phyloP scores from a whole-genome alignment of 1,140 invertebrate species.

The Anadara kagoshimensis region DNA sequence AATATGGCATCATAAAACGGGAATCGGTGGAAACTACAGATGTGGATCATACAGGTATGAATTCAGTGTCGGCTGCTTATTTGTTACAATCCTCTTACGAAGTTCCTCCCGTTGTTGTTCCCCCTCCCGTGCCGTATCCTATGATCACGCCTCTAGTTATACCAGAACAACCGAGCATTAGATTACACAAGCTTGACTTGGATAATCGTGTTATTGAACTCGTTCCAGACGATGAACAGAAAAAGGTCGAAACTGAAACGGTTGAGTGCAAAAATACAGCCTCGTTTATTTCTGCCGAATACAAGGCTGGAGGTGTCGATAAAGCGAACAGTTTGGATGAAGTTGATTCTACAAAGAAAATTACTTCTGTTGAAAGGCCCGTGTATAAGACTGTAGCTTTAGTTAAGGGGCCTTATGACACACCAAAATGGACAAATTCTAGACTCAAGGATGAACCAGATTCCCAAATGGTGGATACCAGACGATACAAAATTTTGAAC shows the following conservation, averaged over 20 bases:
- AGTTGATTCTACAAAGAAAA: too few relatives aligned
- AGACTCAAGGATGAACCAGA: constrained; percentile 14
- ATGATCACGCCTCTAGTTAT: constrained; percentile 13
- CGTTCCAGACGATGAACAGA: constrained; percentile 4
- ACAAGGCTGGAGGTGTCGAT: too few relatives aligned
- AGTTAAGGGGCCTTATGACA: constrained; percentile 41
- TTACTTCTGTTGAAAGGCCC: constrained; percentile 13
- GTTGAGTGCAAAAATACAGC: too few relatives aligned
- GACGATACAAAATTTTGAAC: constrained; percentile 28
- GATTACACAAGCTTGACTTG: too few relatives aligned
- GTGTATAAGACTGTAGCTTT: constrained; percentile 40
- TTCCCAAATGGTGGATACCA: constrained; percentile 20
- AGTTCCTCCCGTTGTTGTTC: constrained; percentile 2
- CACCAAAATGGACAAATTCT: constrained; percentile 38
- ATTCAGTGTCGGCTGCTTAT: constrained; percentile 19
- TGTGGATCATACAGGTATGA: constrained; percentile 20
- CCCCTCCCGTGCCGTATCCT: constrained; percentile 5
- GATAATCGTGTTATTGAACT: background rate
- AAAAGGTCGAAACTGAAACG: constrained; percentile 5
- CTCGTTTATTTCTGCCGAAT: too few relatives aligned
- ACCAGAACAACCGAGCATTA: background rate
- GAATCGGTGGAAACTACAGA: constrained; percentile 20
- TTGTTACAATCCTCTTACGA: constrained; percentile 21
- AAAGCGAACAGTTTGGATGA: too few relatives aligned
- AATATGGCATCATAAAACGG: background rate